Percentiles rank a stretch among this genome's conserved stretches.
Conservation (phyloP, 2,888 invertebrate species). For the Julus scanicus region DNA sequence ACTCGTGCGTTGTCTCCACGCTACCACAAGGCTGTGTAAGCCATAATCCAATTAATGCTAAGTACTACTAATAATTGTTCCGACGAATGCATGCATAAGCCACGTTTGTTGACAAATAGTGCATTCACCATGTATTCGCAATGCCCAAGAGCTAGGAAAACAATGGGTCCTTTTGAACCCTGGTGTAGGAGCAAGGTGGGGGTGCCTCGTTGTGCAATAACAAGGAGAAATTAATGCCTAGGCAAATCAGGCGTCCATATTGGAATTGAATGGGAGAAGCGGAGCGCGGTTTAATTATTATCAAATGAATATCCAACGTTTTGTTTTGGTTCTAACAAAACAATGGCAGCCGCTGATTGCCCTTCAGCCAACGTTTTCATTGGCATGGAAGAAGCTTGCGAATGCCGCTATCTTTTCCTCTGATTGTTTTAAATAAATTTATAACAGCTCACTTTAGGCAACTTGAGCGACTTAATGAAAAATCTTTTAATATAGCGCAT, state of each 20-base stretch:
- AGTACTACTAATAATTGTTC: slow-evolving; percentile 21
- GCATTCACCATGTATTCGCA: neutral
- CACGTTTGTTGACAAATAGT: slow-evolving; percentile 12
- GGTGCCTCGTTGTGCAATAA: neutral
- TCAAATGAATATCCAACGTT: slow-evolving; percentile 35
- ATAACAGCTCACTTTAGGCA: slow-evolving; percentile 49
- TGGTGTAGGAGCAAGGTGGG: neutral
- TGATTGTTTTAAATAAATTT: slow-evolving; percentile 50
- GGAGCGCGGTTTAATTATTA: slow-evolving; percentile 26
- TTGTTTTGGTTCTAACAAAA: slow-evolving; percentile 36
- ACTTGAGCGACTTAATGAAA: slow-evolving; percentile 50
- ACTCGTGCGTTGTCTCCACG: neutral
- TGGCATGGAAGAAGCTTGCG: slow-evolving; percentile 2
- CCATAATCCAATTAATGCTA: slow-evolving; percentile 13
- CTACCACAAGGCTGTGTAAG: neutral
- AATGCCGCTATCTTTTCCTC: slow-evolving; percentile 38
- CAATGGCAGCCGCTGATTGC: slow-evolving; percentile 42
- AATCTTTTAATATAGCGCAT: slow-evolving; percentile 16
- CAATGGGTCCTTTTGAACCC: neutral
- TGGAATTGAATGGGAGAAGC: slow-evolving; percentile 23
- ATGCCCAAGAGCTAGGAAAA: neutral
- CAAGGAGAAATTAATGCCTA: neutral
- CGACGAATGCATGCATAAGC: neutral
- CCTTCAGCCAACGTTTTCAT: slow-evolving; percentile 35
- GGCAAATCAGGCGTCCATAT: neutral